Base-by-base conservation (phyloP, 2,113 vertebrate genomes). In the Tachuris rubrigastra region DNA sequence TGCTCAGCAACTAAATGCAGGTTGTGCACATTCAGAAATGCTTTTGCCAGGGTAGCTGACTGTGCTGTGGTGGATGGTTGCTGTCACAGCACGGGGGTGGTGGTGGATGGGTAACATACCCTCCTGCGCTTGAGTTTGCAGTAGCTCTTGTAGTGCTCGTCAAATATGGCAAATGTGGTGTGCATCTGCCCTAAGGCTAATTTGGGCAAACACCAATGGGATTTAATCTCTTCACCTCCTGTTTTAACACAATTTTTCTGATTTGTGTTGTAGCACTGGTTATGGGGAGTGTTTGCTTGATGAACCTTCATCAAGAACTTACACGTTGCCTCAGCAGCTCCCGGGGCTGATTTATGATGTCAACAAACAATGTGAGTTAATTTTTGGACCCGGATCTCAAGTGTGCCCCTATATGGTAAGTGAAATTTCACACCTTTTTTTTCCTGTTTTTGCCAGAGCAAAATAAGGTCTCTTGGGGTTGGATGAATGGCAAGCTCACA, bases 401-500 rank as follows among this genome's bases (percentile, higher is more conserved):
- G 98, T 99, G 98, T 99, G 99, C 97, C 99, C 99, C 1, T 99
- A 99, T 94, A 99, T 99, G 99, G 99, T 99, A 97, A 99, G 99
- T 98, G 74, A 73, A 89, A 16, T 96, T 82, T 74, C 62, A 79
- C 42, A 42, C 81, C 47, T 92, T 95, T 91, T 49, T 75, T 86
- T 89, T 92, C 33, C 73, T 90, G 77, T 37, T 86, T 35, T 93
- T 68, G 47, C 74, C 53, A 68, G 44, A 33, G 58, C 41, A 42
- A 72, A 96, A 59, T 74, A 89, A 72, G 37, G 37, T 62, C 65
- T 50, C 55, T 37, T 84, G 50, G 90, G 58, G 41, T 35, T 91
- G 89, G 19, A 67, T 50, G 65, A 89, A 72, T 47, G 80, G 76
- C 60, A 89, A 21, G 37, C 56, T 90, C 56, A 12, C 30, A 74